A percentile compares a stretch with the other conserved stretches of the same genome.
phyloP scores from a whole-genome alignment of 2,888 invertebrate species.

The Dynastes tityus region DNA sequence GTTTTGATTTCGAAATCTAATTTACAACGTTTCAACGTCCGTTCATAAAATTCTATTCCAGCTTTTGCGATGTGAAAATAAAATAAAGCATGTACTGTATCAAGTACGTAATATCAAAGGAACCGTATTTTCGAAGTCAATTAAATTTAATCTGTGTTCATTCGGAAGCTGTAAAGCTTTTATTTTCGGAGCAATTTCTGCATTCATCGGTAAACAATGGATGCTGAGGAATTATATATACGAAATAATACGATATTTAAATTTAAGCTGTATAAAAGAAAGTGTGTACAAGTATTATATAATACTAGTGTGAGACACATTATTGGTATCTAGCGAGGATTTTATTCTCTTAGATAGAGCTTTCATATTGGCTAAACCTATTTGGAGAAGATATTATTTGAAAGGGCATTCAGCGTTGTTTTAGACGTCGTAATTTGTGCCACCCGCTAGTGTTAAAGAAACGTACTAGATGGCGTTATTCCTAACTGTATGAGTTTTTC shows the following conservation, averaged over 20 bases:
- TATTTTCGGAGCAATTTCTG: background rate
- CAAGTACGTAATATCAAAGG: constrained; percentile 1
- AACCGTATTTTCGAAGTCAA: background rate
- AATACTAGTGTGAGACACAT: no score
- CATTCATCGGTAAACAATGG: background rate
- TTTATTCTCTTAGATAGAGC: no score
- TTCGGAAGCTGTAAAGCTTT: background rate
- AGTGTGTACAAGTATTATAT: background rate
- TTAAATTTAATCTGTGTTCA: background rate
- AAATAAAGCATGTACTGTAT: background rate
- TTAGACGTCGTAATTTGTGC: no score
- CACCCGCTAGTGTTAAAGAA: no score
- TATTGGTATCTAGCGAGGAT: no score
- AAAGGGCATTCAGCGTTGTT: no score
- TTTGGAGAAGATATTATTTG: no score
- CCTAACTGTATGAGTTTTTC: no score
- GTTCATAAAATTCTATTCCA: constrained; percentile 14
- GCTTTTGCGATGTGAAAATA: background rate
- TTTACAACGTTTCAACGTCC: background rate
- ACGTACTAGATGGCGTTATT: no score
- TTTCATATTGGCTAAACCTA: no score
- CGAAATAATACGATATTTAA: background rate
- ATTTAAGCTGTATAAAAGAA: background rate
- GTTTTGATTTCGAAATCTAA: background rate
- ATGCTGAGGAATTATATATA: background rate